phyloP scores from a whole-genome alignment of 2,888 invertebrate genomes.

The Drosophila sordidula region DNA sequence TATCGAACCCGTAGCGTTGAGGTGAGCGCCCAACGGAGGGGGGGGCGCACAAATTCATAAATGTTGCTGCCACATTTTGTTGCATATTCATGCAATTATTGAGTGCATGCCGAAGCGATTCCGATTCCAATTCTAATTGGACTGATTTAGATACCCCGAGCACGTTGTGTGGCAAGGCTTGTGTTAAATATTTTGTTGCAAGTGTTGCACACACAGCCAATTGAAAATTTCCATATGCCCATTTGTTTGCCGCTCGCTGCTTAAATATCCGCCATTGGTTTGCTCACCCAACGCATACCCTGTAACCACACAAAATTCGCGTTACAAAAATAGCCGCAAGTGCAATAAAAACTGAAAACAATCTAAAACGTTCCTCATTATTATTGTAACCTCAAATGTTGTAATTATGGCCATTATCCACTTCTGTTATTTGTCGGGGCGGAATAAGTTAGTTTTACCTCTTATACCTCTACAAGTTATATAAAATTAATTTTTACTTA shows the following conservation, averaged over 20 bases:
- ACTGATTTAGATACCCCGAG: constrained; percentile 52
- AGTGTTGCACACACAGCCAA: constrained; percentile 35
- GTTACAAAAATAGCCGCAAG: no score
- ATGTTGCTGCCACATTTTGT: constrained; percentile 47
- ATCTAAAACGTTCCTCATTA: no score
- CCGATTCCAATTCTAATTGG: constrained; percentile 59
- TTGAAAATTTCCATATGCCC: constrained; percentile 17
- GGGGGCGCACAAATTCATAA: constrained; percentile 41
- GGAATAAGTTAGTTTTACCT: no score
- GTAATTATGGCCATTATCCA: no score
- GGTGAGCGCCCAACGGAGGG: constrained; percentile 5
- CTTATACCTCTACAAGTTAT: no score
- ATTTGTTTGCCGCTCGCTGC: constrained; percentile 12
- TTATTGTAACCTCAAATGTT: no score
- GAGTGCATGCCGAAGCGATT: constrained; percentile 38
- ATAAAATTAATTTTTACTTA: no score
- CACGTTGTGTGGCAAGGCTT: constrained; percentile 10
- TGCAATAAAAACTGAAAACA: no score
- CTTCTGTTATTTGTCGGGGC: no score
- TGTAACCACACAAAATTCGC: not conserved
- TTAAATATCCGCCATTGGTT: not conserved
- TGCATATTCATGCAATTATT: constrained; percentile 72
- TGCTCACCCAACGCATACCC: not conserved
- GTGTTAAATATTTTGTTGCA: constrained; percentile 18
- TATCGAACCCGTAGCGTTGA: constrained; percentile 12